phyloP scores from a whole-genome alignment of 2,113 vertebrate genomes.

The Ceuthmochares aereus region DNA sequence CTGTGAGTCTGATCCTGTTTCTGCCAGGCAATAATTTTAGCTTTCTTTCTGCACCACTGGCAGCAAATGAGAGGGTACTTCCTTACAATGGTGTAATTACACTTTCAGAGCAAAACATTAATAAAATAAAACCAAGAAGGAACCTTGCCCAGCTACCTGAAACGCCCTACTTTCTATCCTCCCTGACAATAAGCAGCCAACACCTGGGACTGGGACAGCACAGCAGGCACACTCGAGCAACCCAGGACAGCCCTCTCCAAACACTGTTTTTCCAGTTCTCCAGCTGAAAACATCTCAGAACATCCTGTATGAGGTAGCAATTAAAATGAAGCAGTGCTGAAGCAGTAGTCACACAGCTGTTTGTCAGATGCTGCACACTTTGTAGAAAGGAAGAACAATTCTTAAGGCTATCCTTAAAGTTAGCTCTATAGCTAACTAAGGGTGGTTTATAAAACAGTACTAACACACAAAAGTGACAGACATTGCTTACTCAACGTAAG shows the following conservation, averaged over 20 bases:
- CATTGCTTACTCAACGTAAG: not conserved
- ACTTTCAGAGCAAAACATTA: not conserved
- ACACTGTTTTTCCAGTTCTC: not conserved
- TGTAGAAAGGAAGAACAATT: not conserved
- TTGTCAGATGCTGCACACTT: fast-evolving
- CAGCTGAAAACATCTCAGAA: not conserved
- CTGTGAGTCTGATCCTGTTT: not conserved
- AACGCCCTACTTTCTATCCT: not conserved
- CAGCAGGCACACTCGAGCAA: not conserved
- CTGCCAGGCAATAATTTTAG: not conserved
- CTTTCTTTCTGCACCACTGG: not conserved
- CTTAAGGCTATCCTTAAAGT: not conserved
- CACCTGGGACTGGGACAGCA: not conserved
- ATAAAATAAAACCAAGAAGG: not conserved
- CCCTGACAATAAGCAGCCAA: not conserved
- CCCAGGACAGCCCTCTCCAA: not conserved
- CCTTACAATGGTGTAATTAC: not conserved
- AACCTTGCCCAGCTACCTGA: not conserved
- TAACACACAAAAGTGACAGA: not conserved
- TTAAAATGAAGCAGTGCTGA: not conserved
- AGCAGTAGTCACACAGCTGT: not conserved
- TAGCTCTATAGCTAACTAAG: not conserved
- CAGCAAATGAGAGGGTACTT: not conserved
- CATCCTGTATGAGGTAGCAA: not conserved
- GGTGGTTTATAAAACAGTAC: not conserved